A percentile compares a stretch with the other conserved stretches of the same genome.
Evolutionary conservation across 2,888 invertebrate species (phyloP).

Genomic region (Cabera pusaria): DNA sequence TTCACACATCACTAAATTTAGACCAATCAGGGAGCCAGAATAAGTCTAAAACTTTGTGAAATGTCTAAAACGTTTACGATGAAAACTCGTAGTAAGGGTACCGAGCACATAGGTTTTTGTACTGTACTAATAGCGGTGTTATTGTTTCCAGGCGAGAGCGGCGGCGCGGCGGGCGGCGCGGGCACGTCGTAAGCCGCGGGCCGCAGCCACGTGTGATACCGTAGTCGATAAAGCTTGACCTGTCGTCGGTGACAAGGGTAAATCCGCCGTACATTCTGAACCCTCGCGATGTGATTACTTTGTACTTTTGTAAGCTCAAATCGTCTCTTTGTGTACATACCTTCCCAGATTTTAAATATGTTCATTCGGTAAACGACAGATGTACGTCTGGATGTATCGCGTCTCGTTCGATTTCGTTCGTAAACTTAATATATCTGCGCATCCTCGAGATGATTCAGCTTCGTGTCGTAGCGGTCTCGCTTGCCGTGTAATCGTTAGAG

Average conservation of each 20-base stretch:
- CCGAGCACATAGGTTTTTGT: too few species aligned
- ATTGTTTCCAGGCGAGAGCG: conserved; percentile 44
- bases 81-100: too few species aligned
- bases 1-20: too few species aligned
- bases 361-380: conserved; percentile 70
- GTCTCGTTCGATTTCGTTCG: conserved; percentile 58
- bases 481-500: conserved; percentile 72
- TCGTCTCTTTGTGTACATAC: conserved; percentile 78
- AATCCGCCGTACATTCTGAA: conserved; percentile 76
- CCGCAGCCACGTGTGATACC: conserved; percentile 64
- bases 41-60: too few species aligned
- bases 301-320: conserved; percentile 83
- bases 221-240: conserved; percentile 78
- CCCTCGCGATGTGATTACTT: conserved; percentile 79
- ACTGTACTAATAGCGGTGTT: too few species aligned
- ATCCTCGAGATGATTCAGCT: conserved; percentile 47
- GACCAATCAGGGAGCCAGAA: too few species aligned
- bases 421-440: conserved; percentile 26
- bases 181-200: conserved; percentile 61
- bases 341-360: conserved; percentile 61
- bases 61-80: too few species aligned
- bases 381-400: conserved; percentile 67
- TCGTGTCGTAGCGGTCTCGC: conserved; percentile 46
- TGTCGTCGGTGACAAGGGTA: conserved; percentile 77
- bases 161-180: conserved; percentile 49